phyloP scores from a whole-genome alignment of 2,113 vertebrate species.

The Oncorhynchus nerka region DNA sequence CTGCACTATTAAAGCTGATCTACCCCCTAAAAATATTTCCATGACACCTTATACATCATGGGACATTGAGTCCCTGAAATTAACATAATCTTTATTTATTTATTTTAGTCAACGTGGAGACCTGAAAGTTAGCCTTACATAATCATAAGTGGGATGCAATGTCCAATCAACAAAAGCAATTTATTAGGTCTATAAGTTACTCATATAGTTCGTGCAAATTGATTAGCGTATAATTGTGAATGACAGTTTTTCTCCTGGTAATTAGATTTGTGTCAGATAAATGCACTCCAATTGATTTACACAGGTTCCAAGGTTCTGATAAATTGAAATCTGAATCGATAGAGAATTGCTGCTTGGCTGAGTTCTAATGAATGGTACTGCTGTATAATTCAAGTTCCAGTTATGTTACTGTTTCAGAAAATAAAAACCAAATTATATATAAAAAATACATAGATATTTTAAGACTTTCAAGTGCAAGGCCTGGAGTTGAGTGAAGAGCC shows the following conservation, averaged over 20 bases:
- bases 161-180: constrained; percentile 31
- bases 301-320: neutral
- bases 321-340: constrained; percentile 1
- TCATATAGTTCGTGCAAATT: constrained; percentile 18
- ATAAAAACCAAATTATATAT: too few relatives aligned
- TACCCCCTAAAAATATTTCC: neutral
- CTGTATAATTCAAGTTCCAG: too few relatives aligned
- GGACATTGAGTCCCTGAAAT: constrained; percentile 24
- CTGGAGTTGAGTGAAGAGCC: neutral
- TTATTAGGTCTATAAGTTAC: constrained; percentile 26
- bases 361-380: too few relatives aligned
- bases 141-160: constrained; percentile 11
- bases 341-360: constrained; percentile 13
- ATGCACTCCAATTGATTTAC: constrained; percentile 13
- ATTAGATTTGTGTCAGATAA: constrained; percentile 39
- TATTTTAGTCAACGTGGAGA: neutral
- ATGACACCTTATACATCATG: constrained; percentile 14
- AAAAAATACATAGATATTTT: too few relatives aligned
- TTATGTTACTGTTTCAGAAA: too few relatives aligned
- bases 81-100: neutral
- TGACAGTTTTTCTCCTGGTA: constrained; percentile 45
- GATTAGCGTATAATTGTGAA: constrained; percentile 31
- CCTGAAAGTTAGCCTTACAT: neutral
- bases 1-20: too few relatives aligned
- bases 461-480: too few relatives aligned